Base-by-base conservation (phyloP, 2,888 invertebrate species). In the Chorisops tibialis region DNA sequence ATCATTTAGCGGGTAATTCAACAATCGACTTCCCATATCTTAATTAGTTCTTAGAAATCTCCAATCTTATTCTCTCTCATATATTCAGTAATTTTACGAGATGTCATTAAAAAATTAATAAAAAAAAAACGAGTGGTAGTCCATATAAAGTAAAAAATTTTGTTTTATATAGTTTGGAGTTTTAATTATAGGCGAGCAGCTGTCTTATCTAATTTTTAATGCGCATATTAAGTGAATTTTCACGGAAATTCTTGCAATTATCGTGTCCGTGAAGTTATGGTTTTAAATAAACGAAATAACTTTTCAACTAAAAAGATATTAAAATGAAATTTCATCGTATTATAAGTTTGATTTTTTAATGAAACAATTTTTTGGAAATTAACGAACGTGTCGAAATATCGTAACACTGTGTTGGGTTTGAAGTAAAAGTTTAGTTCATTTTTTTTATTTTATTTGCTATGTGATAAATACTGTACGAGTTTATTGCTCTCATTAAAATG, bases 31-130 rank as follows among this genome's bases (percentile, higher is more conserved):
- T 54, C 52, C 35, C 18, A 41, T 41, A 39, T 49, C 50, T 60
- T 60, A 60, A 60, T 60, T 60, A 60, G 49, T 60, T 60, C 60
- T 18, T 38, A 24, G 60, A 60, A 60, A 60, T 60, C 60, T 39
- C 39, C 39, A 49, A 49, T 50, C 50, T 21, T 43, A 49, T 21
- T 56, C 43, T 56, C 56, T 49, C 60, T n/a, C n/a, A n/a, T n/a
- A 49, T 60, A 50, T 24, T 37, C 19, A 1, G 41, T 41, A 50
- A 30, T 30, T 60, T 60, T 60, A 60, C 60, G 60, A 60, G 37
- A 30, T 60, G 60, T 60, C 60, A 60, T 60, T 60, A 60, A 60
- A 60, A 60, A 59, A 59, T 59, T 59, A 59, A 59, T 59, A 59
- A 59, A 59, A 59, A 7, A 30, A 30, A 30, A 30, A 5, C 5